These are phyloP conservation scores for Papilio protenor DNA, from an alignment of 2,888 invertebrate species.

Conservation along the genomic window DNA sequence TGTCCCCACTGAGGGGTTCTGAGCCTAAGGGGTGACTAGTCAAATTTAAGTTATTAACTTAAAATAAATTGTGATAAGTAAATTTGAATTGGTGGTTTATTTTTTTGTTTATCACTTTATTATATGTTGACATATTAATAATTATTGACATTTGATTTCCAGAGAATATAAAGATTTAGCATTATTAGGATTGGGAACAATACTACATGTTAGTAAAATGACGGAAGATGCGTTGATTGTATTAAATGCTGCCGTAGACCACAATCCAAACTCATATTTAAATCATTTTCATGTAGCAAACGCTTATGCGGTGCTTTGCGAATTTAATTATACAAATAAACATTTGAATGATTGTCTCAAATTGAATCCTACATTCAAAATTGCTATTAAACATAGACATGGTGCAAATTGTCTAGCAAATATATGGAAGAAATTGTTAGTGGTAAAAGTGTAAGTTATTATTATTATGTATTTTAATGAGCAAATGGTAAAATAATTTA, in stretches of 20 bases:
- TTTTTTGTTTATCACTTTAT: not conserved
- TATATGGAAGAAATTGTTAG: constrained; percentile 78
- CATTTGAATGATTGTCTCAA: constrained; percentile 86
- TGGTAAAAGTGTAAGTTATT: constrained; percentile 85
- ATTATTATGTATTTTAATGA: not conserved
- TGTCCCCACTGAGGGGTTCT: too few relatives aligned
- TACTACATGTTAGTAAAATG: constrained; percentile 87
- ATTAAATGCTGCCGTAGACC: constrained; percentile 89
- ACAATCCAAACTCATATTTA: constrained; percentile 85
- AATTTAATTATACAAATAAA: constrained; percentile 88
- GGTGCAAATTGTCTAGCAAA: constrained; percentile 88
- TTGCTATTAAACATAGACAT: constrained; percentile 85
- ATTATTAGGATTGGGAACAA: constrained; percentile 88
- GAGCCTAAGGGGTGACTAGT: too few relatives aligned
- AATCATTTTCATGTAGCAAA: constrained; percentile 89
- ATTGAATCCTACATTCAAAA: constrained; percentile 85
- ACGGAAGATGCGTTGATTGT: constrained; percentile 89
- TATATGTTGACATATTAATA: constrained; percentile 31
- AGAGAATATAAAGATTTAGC: constrained; percentile 90
- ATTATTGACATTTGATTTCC: constrained; percentile 58
- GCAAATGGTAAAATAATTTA: too few relatives aligned
- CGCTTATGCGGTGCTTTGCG: constrained; percentile 88
- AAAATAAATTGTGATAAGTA: not conserved
- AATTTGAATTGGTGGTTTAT: not conserved
- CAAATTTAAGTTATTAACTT: too few relatives aligned